Evolutionary conservation across 2,888 invertebrate species (phyloP), one percentile per base, ranked within the genome.

Genomic region (Thera obeliscata): DNA sequence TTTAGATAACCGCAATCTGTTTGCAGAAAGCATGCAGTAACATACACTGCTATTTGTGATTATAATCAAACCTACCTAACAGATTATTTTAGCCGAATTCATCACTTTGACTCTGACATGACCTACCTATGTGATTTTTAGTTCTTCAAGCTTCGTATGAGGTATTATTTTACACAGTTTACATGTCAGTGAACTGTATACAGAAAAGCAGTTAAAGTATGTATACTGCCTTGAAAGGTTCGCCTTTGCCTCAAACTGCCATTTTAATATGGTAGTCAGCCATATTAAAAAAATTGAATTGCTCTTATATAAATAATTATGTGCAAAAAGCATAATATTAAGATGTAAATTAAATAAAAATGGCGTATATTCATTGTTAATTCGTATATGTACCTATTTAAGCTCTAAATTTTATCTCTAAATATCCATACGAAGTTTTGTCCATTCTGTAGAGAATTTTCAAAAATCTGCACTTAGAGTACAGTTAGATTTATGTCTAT

Each of bases 361-460:
- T 8, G 33, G 52, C 33, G 22, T 22, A 43, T 4, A 43, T 49
- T 12, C 5, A 12, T 49, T 3, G 12, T 49, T 1, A 22, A 49
- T 49, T 12, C 5, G n/a, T 49, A 49, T 12, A 46, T 9, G 6
- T 3, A 52, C 33, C 9, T 33, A 33, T 22, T 52, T 50, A 12
- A 33, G 33, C 9, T 35, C 22, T 22, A 22, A 22, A 22, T 22
- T 22, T 22, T 22, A 22, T 22, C 22, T 22, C 22, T 22, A 22
- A 22, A 48, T n/a, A 46, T 50, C 38, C 12, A 8, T 59, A 12
- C 59, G 49, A 50, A 59, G 59, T n/a, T 59, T 36, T 61, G 46
- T 61, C 8, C 36, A 35, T 61, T 52, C 33, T n/a, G 9, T 54
- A 61, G 52, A 61, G 41, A 52, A 46, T 46, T 52, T 54, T 61